Conservation (phyloP, 2,888 invertebrate species). For the Heliothis peltigera region DNA sequence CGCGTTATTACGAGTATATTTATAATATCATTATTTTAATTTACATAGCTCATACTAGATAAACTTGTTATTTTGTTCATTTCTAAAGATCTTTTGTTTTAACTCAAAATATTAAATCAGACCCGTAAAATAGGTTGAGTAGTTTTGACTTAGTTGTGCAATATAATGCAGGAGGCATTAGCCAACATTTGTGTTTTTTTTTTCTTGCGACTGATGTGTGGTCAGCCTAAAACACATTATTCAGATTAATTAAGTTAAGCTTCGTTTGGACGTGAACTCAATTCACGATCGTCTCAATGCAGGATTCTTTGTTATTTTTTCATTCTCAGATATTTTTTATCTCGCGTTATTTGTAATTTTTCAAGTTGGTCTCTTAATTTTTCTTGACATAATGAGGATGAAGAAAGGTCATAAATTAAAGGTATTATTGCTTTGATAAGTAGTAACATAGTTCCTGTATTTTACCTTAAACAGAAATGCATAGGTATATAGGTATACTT, state of each 20-base stretch:
- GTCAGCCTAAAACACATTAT: conserved; percentile 61
- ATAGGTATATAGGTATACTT: neutral
- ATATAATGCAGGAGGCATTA: too few relatives aligned
- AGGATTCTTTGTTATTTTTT: conserved; percentile 60
- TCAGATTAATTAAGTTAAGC: conserved; percentile 78
- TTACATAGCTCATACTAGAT: too few relatives aligned
- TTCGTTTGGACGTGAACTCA: conserved; percentile 70
- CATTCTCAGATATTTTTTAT: neutral
- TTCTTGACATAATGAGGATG: neutral
- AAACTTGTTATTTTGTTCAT: too few relatives aligned
- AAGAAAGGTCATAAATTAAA: neutral
- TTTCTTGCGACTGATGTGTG: conserved; percentile 20
- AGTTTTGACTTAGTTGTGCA: too few relatives aligned
- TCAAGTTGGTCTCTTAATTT: neutral
- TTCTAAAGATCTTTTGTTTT: too few relatives aligned
- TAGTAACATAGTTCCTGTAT: too few relatives aligned
- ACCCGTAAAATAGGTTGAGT: too few relatives aligned
- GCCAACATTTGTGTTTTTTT: neutral
- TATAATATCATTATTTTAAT: too few relatives aligned
- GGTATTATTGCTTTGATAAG: neutral
- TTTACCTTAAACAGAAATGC: too few relatives aligned
- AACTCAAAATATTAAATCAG: too few relatives aligned
- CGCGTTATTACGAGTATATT: too few relatives aligned
- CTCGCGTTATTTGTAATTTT: conserved; percentile 41
- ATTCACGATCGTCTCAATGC: conserved; percentile 69